These are phyloP conservation scores for Toxotes lorentzi DNA, from an alignment of 2,797 vertebrate genomes.

Conservation along the genomic window DNA sequence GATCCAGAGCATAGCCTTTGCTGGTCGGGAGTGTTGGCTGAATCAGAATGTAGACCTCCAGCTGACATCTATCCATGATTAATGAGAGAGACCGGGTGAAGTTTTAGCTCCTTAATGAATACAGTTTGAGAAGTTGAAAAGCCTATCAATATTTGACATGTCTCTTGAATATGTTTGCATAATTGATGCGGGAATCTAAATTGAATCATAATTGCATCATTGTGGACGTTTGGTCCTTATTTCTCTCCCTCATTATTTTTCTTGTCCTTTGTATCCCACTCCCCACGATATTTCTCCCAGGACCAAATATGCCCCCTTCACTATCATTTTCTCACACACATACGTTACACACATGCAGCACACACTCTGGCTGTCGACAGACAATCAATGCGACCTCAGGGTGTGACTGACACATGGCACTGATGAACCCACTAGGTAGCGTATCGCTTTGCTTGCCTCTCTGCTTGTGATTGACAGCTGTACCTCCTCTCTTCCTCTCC, in stretches of 20 bases:
- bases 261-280: conserved; percentile 63
- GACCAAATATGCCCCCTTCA: conserved; percentile 37
- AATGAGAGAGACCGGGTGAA: conserved; percentile 74
- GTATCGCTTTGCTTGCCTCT: conserved; percentile 63
- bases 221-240: conserved; percentile 57
- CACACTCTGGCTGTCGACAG: conserved; percentile 70
- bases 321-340: conserved; percentile 37
- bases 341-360: neutral
- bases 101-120: conserved; percentile 78
- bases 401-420: conserved; percentile 77
- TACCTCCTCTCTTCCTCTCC: conserved; percentile 40
- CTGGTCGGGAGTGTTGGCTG: conserved; percentile 35
- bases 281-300: conserved; percentile 55
- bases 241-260: conserved; percentile 60
- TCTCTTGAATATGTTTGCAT: conserved; percentile 82
- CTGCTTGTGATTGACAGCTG: conserved; percentile 76
- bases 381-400: conserved; percentile 76
- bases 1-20: neutral
- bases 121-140: conserved; percentile 76
- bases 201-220: conserved; percentile 84
- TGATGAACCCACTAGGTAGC: conserved; percentile 78
- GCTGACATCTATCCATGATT: conserved; percentile 82
- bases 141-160: conserved; percentile 83
- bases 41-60: conserved; percentile 79
- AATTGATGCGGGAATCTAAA: conserved; percentile 80